These are phyloP conservation scores for Strongylocentrotus purpuratus DNA, from an alignment of 35 echinoderm and acorn worm species.

Conservation along the genomic window DNA sequence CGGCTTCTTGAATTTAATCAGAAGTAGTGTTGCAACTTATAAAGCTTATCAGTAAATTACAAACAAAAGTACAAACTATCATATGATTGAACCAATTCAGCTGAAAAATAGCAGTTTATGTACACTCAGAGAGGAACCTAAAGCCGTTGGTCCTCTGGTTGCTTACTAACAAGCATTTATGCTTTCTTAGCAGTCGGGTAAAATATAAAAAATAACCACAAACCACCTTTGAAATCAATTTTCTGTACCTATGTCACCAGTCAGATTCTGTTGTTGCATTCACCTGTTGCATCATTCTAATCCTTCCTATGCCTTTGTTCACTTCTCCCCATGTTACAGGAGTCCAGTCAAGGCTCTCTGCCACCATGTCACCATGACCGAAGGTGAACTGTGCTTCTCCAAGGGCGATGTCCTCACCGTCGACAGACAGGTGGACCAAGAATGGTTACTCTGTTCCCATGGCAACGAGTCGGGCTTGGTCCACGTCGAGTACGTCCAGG, in stretches of 20 bases:
- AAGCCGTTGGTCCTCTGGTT: no score
- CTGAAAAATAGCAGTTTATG: no score
- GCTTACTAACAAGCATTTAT: no score
- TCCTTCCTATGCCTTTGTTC: neutral
- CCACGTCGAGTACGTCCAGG: constrained; percentile 89
- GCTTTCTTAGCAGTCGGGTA: no score
- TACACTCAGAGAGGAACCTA: no score
- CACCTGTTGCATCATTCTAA: neutral
- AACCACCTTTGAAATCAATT: no score
- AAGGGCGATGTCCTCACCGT: constrained; percentile 87
- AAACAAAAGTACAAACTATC: no score
- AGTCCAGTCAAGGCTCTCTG: constrained; percentile 84
- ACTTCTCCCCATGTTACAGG: neutral
- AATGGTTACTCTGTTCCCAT: constrained; percentile 81
- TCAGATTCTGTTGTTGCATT: neutral
- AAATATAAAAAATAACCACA: no score
- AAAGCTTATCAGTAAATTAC: no score
- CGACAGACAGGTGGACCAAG: constrained; percentile 68
- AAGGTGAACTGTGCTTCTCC: constrained; percentile 83
- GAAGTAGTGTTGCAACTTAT: no score
- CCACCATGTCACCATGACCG: constrained; percentile 78
- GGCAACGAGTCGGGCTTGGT: constrained; percentile 82
- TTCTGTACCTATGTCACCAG: neutral
- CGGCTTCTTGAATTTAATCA: no score
- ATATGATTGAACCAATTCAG: no score